These are phyloP conservation scores for Girardinus metallicus DNA, from an alignment of 2,797 vertebrate species.

Conservation along the genomic window DNA sequence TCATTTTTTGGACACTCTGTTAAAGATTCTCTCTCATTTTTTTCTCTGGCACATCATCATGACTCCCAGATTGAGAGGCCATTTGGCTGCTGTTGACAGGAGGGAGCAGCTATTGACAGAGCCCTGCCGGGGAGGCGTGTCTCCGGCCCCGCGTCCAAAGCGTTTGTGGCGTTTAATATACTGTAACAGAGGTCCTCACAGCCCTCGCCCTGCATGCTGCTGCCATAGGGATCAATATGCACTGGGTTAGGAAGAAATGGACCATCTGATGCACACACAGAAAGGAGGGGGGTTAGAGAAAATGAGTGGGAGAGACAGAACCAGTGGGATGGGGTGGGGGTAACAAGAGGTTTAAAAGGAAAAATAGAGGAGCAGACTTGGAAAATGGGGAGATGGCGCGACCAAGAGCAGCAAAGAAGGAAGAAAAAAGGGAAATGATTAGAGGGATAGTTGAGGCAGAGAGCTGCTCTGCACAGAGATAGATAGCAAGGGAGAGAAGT, in stretches of 20 bases:
- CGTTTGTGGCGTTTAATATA: conserved; percentile 86
- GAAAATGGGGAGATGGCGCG: conserved; percentile 45
- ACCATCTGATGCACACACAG: conserved; percentile 79
- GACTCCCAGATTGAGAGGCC: conserved; percentile 79
- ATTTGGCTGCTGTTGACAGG: conserved; percentile 84
- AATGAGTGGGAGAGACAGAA: conserved; percentile 50
- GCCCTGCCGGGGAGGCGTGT: conserved; percentile 79
- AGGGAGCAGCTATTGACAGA: conserved; percentile 82
- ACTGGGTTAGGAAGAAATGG: conserved; percentile 80
- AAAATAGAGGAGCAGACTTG: conserved; percentile 44
- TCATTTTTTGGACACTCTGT: conserved; percentile 16
- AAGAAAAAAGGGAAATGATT: conserved; percentile 69
- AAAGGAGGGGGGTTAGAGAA: conserved; percentile 59
- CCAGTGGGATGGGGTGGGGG: conserved; percentile 56
- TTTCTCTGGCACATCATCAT: conserved; percentile 58
- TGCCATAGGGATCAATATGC: conserved; percentile 81
- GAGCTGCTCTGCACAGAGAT: conserved; percentile 41
- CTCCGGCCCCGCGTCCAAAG: conserved; percentile 80
- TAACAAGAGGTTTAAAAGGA: conserved; percentile 50
- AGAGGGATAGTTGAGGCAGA: conserved; percentile 62
- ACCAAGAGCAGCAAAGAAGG: conserved; percentile 46
- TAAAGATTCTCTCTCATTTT: conserved; percentile 34
- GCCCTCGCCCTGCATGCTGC: conserved; percentile 74
- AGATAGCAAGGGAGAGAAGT: conserved; percentile 61
- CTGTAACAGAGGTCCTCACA: conserved; percentile 78